These are phyloP conservation scores for Clavelina lepadiformis DNA, from an alignment of 23 tunicate genomes.

Conservation along the genomic window DNA sequence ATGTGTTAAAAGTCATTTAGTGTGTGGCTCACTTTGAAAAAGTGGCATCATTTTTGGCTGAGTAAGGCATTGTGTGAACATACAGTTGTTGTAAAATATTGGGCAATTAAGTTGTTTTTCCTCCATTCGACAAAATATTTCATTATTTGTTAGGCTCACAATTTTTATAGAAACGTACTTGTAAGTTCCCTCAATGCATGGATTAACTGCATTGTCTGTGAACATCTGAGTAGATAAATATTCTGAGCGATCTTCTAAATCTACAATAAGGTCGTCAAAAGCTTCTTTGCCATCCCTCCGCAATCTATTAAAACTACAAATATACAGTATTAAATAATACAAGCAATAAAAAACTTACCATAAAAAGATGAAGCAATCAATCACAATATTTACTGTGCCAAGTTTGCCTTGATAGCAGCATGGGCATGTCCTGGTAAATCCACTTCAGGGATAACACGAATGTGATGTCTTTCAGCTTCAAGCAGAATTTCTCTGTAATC, in stretches of 20 bases:
- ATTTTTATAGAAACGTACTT: constrained; percentile 43
- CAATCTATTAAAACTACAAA: constrained; percentile 7
- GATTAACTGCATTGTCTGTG: constrained; percentile 90
- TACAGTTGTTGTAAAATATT: too few relatives aligned
- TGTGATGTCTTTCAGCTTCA: constrained; percentile 42
- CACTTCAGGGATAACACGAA: constrained; percentile 70
- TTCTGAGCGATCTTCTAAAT: constrained; percentile 43
- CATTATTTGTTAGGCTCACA: too few relatives aligned
- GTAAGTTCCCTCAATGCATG: constrained; percentile 74
- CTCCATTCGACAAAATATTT: too few relatives aligned
- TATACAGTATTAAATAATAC: too few relatives aligned
- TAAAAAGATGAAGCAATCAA: too few relatives aligned
- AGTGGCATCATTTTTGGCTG: too few relatives aligned
- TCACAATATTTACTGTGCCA: constrained; percentile 52
- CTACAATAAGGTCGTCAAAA: constrained; percentile 28
- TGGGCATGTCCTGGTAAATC: constrained; percentile 91
- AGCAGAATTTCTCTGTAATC: constrained; percentile 68
- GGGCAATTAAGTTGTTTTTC: too few relatives aligned
- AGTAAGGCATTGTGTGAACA: too few relatives aligned
- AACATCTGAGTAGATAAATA: constrained; percentile 63
- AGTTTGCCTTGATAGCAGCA: constrained; percentile 67
- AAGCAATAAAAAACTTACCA: too few relatives aligned
- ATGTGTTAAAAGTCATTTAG: too few relatives aligned
- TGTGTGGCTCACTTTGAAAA: too few relatives aligned
- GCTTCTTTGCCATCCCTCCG: constrained; percentile 14